Evolutionary conservation across 2,888 invertebrate species (phyloP), one percentile per base, ranked within the genome.

Genomic region (Trachelus stipa): DNA sequence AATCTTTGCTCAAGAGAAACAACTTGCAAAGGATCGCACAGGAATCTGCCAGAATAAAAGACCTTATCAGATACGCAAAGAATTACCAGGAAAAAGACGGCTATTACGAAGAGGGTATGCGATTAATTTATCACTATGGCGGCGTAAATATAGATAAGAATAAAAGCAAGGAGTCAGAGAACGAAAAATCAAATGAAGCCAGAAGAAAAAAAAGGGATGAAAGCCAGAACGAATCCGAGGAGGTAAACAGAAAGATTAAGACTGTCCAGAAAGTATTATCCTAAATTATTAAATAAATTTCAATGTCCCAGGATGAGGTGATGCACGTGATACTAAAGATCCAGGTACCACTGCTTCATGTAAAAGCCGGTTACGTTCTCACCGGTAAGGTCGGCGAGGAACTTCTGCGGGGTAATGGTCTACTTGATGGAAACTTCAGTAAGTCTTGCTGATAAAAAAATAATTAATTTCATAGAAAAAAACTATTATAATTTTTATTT

Each of bases 51-150:
- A 85, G 84, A 69, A 85, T 90, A 75, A 83, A 87, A 74, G 88
- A 89, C 77, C 78, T 90, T 31, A 76, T 84, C 11, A 86, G 91
- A 75, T 91, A 91, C 85, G 91, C 91, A 40, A 87, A 83, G 74
- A 84, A 87, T 35, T 88, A 87, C 78, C 89, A 91, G 77, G 91
- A 91, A 79, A 83, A 85, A 74, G 84, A 90, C 34, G 91, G 91
- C 6, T 91, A 87, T 78, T 91, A 87, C 82, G 91, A 91, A 77
- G 87, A 91, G 78, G 90, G 90, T 69, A 89, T 91, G 89, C 87
- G 90, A 76, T 76, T 91, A 77, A 85, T 90, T 40, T 91, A 90
- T 81, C 91, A 91, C 80, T 90, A 88, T 33, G 90, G 90, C 6
- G 86, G 79, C 80, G 74, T 56, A 76, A 34, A 78, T 12, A 34